These are phyloP conservation scores for Halictus quadricinctus DNA, from an alignment of 2,888 invertebrate genomes.

Conservation along the genomic window DNA sequence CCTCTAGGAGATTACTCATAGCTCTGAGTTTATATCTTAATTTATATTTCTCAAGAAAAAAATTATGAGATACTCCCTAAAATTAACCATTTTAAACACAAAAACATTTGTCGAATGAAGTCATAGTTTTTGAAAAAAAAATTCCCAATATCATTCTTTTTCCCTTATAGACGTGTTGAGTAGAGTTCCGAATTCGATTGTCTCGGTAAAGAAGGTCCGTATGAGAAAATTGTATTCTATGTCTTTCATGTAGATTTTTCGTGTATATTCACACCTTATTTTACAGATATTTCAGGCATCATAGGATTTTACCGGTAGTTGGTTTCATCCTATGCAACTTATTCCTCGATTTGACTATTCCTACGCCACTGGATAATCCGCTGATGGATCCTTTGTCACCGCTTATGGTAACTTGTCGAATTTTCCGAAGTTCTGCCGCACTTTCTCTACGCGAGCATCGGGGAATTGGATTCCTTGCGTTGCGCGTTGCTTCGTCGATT, in stretches of 20 bases:
- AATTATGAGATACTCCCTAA: not conserved
- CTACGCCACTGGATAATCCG: conserved; percentile 36
- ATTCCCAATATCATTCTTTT: not conserved
- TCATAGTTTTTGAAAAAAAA: not conserved
- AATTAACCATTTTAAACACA: not conserved
- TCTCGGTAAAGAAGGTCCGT: not conserved
- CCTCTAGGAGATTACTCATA: not conserved
- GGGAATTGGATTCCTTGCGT: not conserved
- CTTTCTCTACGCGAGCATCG: conserved; percentile 26
- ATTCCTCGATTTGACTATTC: conserved; percentile 5
- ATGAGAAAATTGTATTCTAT: not conserved
- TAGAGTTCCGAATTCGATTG: not conserved
- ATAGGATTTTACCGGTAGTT: not conserved
- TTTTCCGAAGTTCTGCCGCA: conserved; percentile 40
- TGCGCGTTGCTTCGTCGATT: conserved; percentile 29
- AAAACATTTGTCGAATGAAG: not conserved
- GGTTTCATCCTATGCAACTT: not conserved
- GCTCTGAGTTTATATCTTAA: not conserved
- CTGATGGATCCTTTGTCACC: conserved; percentile 37
- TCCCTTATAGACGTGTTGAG: not conserved
- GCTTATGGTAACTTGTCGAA: conserved; percentile 41
- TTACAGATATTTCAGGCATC: not conserved
- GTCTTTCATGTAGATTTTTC: not conserved
- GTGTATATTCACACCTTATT: not conserved
- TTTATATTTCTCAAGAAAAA: too few species aligned